Base-by-base conservation (phyloP, 2,113 vertebrate species). In the Paratilapia polleni region DNA sequence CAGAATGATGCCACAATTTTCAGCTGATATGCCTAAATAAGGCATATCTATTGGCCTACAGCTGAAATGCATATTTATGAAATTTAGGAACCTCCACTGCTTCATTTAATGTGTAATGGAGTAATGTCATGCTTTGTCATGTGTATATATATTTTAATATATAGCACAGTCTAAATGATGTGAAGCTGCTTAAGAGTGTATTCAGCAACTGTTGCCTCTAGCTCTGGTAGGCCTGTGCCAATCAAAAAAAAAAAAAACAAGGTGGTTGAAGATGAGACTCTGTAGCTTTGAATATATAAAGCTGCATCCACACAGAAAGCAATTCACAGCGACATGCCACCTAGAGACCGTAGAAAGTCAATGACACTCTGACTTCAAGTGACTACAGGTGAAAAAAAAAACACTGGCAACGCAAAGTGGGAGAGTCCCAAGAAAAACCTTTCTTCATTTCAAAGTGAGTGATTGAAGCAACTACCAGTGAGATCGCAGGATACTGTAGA, bases 101-200 rank as follows among this genome's bases (percentile, higher is more conserved):
- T 70, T 70, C 15, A 49, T 49, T 70, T 70, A 70, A 70, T 43
- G 47, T 49, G 22, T 70, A 70, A 70, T 70, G 64, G 24, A 70
- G 14, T 28, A 70, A 49, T 2, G 5, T 28, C 43, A 24, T 28
- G 41, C 36, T 36, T 36, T 36, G 36, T 36, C 36, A 6, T 68
- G 28, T 49, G 5, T 47, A 47, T 49, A 28, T 70, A 28, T 49
- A 70, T 70, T 19, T 68, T 68, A 19, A 49, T 28, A 49, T 70
- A 19, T 28, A 47, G 41, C 26, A 49, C 11, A 70, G 24, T 9
- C 66, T 49, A 49, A 70, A 68, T 5, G 0, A 70, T 49, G 19
- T 68, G 5, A 47, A 47, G 41, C 47, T 68, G 64, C 38, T 47
- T 47, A 47, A 47, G 64, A 47, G 8, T 70, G 41, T 70, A 43